A percentile compares a stretch with the other conserved stretches of the same genome.
Conservation (phyloP, 2,888 invertebrate species). For the Volucella inanis region DNA sequence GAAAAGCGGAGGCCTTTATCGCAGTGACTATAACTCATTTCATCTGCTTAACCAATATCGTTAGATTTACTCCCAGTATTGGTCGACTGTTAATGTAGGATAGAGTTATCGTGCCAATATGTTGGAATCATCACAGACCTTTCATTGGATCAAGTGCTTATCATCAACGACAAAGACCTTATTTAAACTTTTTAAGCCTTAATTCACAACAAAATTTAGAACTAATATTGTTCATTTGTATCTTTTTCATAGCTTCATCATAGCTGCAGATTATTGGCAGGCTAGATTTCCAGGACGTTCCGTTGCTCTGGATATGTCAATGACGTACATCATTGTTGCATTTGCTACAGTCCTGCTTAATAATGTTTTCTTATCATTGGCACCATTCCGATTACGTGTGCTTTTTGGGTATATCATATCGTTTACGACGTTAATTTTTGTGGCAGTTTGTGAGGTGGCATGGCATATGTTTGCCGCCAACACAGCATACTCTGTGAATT, state of each 20-base stretch:
- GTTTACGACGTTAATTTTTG: conserved; percentile 91
- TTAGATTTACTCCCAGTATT: no score
- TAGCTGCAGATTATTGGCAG: conserved; percentile 96
- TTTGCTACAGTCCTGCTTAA: conserved; percentile 93
- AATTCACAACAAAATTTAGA: background rate
- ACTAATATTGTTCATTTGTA: background rate
- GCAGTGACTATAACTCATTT: no score
- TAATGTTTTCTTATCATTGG: conserved; percentile 92
- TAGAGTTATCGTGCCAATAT: no score
- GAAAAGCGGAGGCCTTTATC: no score
- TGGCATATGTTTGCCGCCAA: conserved; percentile 91
- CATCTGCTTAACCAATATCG: no score
- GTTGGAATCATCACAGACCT: no score
- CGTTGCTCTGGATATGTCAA: conserved; percentile 96
- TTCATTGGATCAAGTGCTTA: no score
- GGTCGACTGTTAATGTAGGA: no score
- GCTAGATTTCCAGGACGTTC: conserved; percentile 91
- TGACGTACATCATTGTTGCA: conserved; percentile 95
- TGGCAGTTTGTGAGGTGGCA: conserved; percentile 93
- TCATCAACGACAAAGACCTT: no score
- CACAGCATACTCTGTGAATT: conserved; percentile 92
- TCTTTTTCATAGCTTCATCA: conserved; percentile 89
- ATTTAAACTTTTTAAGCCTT: no score
- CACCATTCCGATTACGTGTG: conserved; percentile 92
- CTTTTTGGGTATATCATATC: conserved; percentile 94